Base-by-base conservation (phyloP, 2,888 invertebrate species). In the Villa cingulata region DNA sequence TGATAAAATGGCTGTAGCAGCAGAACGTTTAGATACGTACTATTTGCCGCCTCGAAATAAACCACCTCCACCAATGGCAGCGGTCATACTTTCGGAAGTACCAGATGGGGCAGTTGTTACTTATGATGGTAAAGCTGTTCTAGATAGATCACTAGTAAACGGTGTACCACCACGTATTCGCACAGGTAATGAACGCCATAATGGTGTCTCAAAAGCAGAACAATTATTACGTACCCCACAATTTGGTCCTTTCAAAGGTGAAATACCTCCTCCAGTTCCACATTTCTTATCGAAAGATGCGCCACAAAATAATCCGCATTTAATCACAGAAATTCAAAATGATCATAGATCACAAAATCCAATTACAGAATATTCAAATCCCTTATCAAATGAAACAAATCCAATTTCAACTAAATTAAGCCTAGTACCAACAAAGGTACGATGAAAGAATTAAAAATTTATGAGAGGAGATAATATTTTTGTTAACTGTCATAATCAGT, bases 121-220 rank as follows among this genome's bases (percentile, higher is more conserved):
- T 1, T 86, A 80, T 56, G 86, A 86, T 56, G 86, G 86, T 0
- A 84, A 83, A 64, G 77, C 76, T 42, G 76, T 86, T 6, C 77
- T 82, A 2, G 83, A 83, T 40, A 71, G 72, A 18, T 74, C 73
- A 2, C 61, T 81, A 40, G 76, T 79, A 0, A 75, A 78, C 54
- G 67, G 78, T 14, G 71, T 77, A 18, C 68, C 57, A 46, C 64
- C 65, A 34, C 64, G 62, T 48, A 49, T 58, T 48, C 56, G 57
- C 2, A 57, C 18, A 10, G 29, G 20, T 19, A 19, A n/a, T 9
- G 45, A 63, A 38, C 49, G 27, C 15, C 56, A 53, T 3, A 51
- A 49, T 18, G 66, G 66, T 43, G 60, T 70, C 4, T 72, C 71
- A 1, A 73, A 74, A 51, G 70, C 78, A 0, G 77, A 82, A 46